Conservation (phyloP, 2,797 vertebrate species). For the Balearica regulorum region DNA sequence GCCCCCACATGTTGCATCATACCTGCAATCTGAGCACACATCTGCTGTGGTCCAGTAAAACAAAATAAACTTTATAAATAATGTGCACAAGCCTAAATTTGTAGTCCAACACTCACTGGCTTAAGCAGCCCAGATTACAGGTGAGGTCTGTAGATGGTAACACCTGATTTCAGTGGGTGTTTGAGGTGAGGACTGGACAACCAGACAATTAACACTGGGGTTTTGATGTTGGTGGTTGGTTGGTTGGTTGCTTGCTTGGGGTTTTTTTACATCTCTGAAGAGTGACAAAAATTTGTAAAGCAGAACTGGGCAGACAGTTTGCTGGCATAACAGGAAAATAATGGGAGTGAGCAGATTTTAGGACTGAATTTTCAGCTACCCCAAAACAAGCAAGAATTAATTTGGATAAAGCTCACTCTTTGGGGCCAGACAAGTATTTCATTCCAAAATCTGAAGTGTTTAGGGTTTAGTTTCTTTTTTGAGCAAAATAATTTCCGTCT, state of each 20-base stretch:
- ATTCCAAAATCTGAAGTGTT: not conserved
- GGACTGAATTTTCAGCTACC: not conserved
- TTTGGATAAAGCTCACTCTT: not conserved
- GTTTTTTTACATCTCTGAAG: not conserved
- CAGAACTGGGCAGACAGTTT: not conserved
- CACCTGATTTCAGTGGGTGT: not conserved
- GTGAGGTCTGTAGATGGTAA: not conserved
- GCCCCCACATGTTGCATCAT: fast-evolving
- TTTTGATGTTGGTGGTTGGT: not conserved
- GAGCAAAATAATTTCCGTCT: not conserved
- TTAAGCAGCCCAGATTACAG: not conserved
- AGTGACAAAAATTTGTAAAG: not conserved
- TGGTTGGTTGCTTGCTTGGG: not conserved
- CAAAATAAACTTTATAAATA: no score
- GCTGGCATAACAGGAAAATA: not conserved
- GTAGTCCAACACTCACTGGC: not conserved
- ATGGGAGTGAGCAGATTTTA: not conserved
- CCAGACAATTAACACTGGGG: not conserved
- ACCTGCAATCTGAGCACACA: not conserved
- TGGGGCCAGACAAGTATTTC: not conserved
- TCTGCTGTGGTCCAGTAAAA: not conserved
- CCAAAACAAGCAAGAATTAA: not conserved
- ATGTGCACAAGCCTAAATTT: not conserved
- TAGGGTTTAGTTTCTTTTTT: not conserved
- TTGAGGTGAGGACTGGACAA: not conserved